Evolutionary conservation across 2,113 vertebrate species (phyloP).

Genomic region (Plecotus auritus): DNA sequence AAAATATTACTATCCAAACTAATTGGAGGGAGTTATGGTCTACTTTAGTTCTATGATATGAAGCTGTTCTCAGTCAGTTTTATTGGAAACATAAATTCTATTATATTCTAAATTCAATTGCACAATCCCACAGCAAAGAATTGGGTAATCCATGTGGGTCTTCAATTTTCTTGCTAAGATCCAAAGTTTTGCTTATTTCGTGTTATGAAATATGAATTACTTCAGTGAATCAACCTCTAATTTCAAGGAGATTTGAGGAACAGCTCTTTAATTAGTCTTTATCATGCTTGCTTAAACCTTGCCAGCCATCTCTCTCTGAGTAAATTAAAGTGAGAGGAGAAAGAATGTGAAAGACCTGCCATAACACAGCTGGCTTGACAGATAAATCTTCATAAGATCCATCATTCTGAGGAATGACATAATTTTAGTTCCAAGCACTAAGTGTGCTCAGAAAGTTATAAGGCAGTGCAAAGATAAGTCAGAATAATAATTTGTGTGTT

Average conservation of each 20-base stretch:
- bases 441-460: conserved; percentile 36
- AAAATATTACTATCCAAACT: conserved; percentile 59
- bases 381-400: conserved; percentile 46
- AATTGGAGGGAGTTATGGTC: conserved; percentile 60
- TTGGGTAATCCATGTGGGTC: conserved; percentile 36
- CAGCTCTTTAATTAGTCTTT: conserved; percentile 63
- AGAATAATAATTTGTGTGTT: background rate
- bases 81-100: conserved; percentile 61
- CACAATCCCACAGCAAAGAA: conserved; percentile 64
- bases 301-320: conserved; percentile 50
- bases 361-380: conserved; percentile 56
- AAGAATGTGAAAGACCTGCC: conserved; percentile 47
- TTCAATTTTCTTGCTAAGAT: conserved; percentile 65
- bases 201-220: conserved; percentile 50
- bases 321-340: conserved; percentile 62
- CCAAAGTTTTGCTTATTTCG: conserved; percentile 47
- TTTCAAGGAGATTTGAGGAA: conserved; percentile 67
- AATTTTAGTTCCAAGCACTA: conserved; percentile 7
- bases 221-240: conserved; percentile 64
- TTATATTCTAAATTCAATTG: conserved; percentile 60
- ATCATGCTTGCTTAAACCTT: conserved; percentile 58
- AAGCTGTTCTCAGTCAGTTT: conserved; percentile 6
- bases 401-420: conserved; percentile 51
- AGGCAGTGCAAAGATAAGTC: background rate
- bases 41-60: conserved; percentile 57